phyloP scores from a whole-genome alignment of 2,797 vertebrate genomes.

The Yasuhikotakia modesta region DNA sequence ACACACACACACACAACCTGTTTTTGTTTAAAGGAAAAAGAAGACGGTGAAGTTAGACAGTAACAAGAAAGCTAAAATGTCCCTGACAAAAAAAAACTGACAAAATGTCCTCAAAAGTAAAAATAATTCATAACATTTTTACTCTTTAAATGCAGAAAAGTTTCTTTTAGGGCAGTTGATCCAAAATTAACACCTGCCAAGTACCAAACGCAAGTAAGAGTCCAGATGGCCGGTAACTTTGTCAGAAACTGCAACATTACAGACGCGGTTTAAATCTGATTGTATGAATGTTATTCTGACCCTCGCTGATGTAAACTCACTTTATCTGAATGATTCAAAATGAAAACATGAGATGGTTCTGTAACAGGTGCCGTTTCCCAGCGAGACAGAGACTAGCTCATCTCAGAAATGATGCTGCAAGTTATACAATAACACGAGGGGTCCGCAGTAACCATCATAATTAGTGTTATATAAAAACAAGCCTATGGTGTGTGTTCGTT shows the following conservation, averaged over 20 bases:
- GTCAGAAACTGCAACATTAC: background rate
- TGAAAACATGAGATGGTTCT: background rate
- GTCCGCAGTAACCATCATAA: constrained; percentile 11
- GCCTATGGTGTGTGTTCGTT: constrained; percentile 2
- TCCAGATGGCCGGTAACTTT: background rate
- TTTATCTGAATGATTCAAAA: background rate
- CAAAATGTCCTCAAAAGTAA: constrained; percentile 1
- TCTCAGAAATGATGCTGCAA: too few species aligned
- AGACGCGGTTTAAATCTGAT: background rate
- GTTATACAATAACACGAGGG: too few species aligned
- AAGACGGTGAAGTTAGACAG: background rate
- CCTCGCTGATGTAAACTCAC: background rate
- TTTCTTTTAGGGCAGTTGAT: background rate
- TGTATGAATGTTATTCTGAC: background rate
- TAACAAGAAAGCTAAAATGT: too few species aligned
- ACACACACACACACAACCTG: constrained; percentile 13
- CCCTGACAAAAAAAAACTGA: too few species aligned
- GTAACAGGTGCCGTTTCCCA: background rate
- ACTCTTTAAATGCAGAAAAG: background rate
- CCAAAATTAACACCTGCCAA: background rate
- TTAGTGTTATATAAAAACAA: background rate
- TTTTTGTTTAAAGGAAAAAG: background rate
- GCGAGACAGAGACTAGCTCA: background rate
- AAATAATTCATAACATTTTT: constrained; percentile 16
- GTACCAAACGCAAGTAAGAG: background rate